Percentiles rank a stretch among this genome's conserved stretches.
phyloP scores from a whole-genome alignment of 1,140 invertebrate species.

The Manduca sexta region DNA sequence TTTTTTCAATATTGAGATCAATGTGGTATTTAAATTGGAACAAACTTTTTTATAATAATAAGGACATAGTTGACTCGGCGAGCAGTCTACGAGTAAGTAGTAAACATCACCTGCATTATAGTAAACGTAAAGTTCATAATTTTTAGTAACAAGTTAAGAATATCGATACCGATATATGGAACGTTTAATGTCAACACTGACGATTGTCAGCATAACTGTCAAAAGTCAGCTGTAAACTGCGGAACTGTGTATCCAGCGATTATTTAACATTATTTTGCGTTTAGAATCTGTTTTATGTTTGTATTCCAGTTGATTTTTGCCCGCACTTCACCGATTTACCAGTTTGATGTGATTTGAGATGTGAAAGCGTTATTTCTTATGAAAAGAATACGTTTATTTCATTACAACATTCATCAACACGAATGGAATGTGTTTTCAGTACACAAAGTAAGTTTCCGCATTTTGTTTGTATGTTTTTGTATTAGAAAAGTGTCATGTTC shows the following conservation, averaged over 20 bases:
- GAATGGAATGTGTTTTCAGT: slow-evolving; percentile 28
- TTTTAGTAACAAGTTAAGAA: too few relatives aligned
- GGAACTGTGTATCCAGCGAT: slow-evolving; percentile 3
- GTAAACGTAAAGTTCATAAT: too few relatives aligned
- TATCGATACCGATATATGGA: too few relatives aligned
- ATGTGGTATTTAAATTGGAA: too few relatives aligned
- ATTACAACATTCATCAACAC: slow-evolving; percentile 15
- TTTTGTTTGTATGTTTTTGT: not conserved
- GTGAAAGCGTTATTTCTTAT: slow-evolving; percentile 14
- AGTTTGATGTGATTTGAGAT: slow-evolving; percentile 4
- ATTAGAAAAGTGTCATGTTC: not conserved
- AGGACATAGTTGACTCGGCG: too few relatives aligned
- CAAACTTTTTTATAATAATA: too few relatives aligned
- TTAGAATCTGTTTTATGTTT: too few relatives aligned
- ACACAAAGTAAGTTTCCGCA: slow-evolving; percentile 28
- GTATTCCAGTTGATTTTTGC: too few relatives aligned
- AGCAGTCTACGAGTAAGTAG: too few relatives aligned
- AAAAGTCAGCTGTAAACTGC: slow-evolving; percentile 17
- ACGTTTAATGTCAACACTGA: too few relatives aligned
- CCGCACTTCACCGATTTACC: not conserved
- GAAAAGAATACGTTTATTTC: slow-evolving; percentile 15
- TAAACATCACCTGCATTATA: too few relatives aligned
- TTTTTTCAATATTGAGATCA: too few relatives aligned
- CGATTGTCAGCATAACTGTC: slow-evolving; percentile 4
- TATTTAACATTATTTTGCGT: not conserved